Conservation (phyloP, 2,888 invertebrate genomes). For the Ectemnius cavifrons region DNA sequence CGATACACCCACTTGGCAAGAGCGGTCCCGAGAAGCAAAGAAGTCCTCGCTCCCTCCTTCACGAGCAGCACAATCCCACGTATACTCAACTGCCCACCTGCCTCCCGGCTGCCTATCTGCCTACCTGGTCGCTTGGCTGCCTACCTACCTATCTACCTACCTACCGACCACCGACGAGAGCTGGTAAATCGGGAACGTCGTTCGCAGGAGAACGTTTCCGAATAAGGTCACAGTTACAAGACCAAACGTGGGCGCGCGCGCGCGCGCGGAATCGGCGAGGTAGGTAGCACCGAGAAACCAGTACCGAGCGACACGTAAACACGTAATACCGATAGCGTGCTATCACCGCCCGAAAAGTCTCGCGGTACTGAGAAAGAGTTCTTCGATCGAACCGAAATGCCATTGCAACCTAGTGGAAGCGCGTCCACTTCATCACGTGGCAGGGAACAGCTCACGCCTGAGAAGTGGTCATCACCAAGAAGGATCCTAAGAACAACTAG, state of each 20-base stretch:
- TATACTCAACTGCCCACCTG: slow-evolving; percentile 7
- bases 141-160: slow-evolving; percentile 48
- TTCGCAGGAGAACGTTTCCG: slow-evolving; percentile 74
- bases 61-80: slow-evolving; percentile 14
- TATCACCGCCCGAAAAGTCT: slow-evolving; percentile 28
- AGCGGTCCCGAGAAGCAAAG: slow-evolving; percentile 23
- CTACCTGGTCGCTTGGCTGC: slow-evolving; percentile 23
- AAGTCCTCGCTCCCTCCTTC: background rate
- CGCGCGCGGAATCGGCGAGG: slow-evolving; percentile 59
- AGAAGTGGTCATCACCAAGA: no score
- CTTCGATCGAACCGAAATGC: background rate
- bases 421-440: background rate
- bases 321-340: slow-evolving; percentile 46
- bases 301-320: slow-evolving; percentile 54
- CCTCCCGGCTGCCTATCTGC: slow-evolving; percentile 15
- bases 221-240: slow-evolving; percentile 75
- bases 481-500: background rate
- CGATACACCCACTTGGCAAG: slow-evolving; percentile 31
- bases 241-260: slow-evolving; percentile 64
- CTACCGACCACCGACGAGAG: slow-evolving; percentile 33
- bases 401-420: background rate
- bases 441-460: no score
- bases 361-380: no score
- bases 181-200: slow-evolving; percentile 63
- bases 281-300: slow-evolving; percentile 50